Conservation (phyloP, 2,888 invertebrate genomes). For the Synanthedon formicaeformis region DNA sequence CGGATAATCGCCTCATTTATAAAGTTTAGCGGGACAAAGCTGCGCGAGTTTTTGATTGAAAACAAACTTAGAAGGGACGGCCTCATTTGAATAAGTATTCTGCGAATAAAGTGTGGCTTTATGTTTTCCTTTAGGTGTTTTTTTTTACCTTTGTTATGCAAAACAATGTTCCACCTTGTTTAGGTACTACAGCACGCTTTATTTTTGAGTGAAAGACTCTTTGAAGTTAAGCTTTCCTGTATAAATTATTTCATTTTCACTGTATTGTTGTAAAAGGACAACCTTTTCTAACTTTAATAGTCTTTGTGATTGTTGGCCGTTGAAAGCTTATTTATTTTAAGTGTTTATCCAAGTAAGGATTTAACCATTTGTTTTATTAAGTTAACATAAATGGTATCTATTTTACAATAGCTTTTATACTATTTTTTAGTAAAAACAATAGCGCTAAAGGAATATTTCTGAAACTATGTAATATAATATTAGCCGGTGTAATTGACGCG, state of each 20-base stretch:
- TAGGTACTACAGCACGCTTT: conserved; percentile 70
- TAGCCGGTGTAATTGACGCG: too few species aligned
- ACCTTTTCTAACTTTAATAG: conserved; percentile 60
- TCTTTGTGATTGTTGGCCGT: conserved; percentile 41
- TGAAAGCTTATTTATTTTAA: conserved; percentile 9
- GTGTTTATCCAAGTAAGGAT: not conserved
- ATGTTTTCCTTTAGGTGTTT: conserved; percentile 71
- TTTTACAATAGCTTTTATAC: too few species aligned
- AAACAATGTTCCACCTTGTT: conserved; percentile 71
- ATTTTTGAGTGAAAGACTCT: conserved; percentile 70
- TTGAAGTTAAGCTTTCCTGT: conserved; percentile 70
- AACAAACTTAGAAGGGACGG: conserved; percentile 72
- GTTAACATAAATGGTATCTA: too few species aligned
- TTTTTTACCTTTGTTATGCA: conserved; percentile 70
- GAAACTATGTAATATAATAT: too few species aligned
- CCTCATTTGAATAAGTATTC: conserved; percentile 72
- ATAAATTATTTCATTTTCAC: conserved; percentile 69
- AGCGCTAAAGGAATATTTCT: too few species aligned
- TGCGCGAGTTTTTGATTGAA: conserved; percentile 70
- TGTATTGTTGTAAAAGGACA: conserved; percentile 63
- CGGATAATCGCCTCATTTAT: conserved; percentile 71
- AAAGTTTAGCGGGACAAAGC: conserved; percentile 70
- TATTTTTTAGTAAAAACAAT: too few species aligned
- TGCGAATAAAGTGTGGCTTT: conserved; percentile 71
- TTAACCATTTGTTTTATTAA: too few species aligned